Conservation (phyloP, 2,888 invertebrate species). For the Agrotis ipsilon region DNA sequence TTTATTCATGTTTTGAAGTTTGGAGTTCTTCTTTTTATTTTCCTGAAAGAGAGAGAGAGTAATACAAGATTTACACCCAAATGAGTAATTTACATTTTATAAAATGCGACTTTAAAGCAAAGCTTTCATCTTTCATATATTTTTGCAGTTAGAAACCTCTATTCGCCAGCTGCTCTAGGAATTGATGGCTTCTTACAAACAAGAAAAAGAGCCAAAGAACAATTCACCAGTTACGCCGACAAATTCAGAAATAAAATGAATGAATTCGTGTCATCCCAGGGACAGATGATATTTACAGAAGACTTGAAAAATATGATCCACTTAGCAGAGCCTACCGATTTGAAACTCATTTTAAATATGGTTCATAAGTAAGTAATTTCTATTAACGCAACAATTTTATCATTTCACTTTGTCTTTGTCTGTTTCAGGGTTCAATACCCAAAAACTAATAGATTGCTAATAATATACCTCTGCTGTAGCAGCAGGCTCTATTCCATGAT, state of each 20-base stretch:
- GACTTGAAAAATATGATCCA: constrained; percentile 96
- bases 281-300: constrained; percentile 95
- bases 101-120: no score
- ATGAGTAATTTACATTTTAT: background rate
- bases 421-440: no score
- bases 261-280: constrained; percentile 90
- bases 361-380: constrained; percentile 91
- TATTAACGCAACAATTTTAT: background rate
- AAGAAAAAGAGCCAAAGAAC: constrained; percentile 90
- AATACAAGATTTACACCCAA: background rate
- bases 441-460: no score
- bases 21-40: background rate
- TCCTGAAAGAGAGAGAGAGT: background rate
- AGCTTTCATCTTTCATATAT: background rate
- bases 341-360: constrained; percentile 93
- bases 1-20: constrained; percentile 4
- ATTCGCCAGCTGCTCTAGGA: constrained; percentile 91
- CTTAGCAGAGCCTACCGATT: constrained; percentile 92
- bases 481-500: no score
- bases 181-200: constrained; percentile 90
- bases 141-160: constrained; percentile 86
- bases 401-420: no score
- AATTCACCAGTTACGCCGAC: constrained; percentile 92
- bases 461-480: no score
- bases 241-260: constrained; percentile 94